These are phyloP conservation scores for Drosophila watanabei DNA, from an alignment of 1,140 invertebrate species.

Conservation along the genomic window DNA sequence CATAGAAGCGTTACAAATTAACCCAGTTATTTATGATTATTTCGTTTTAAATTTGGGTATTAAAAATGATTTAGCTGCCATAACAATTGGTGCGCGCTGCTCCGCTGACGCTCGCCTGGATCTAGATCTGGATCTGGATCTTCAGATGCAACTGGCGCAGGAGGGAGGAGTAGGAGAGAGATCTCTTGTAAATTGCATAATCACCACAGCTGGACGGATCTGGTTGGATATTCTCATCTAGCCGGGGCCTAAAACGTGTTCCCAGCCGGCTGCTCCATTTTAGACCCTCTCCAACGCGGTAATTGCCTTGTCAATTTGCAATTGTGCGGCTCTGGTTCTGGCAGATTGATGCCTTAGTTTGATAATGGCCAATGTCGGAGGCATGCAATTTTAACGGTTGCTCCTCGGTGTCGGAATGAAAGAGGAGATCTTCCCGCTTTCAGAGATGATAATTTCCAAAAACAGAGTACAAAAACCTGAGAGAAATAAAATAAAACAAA, in stretches of 20 bases:
- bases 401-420: slow-evolving; percentile 33
- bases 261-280: slow-evolving; percentile 65
- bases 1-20: slow-evolving; percentile 82
- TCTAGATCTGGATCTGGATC: not conserved
- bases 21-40: slow-evolving; percentile 84
- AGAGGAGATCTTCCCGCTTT: slow-evolving; percentile 21
- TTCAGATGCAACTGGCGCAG: slow-evolving; percentile 20
- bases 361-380: slow-evolving; percentile 74
- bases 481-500: slow-evolving; percentile 36
- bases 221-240: slow-evolving; percentile 27
- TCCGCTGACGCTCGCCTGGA: slow-evolving; percentile 2
- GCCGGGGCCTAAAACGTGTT: slow-evolving; percentile 56
- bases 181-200: slow-evolving; percentile 75
- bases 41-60: slow-evolving; percentile 65
- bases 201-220: slow-evolving; percentile 44
- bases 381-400: slow-evolving; percentile 81
- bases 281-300: slow-evolving; percentile 25
- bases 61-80: slow-evolving; percentile 68
- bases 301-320: slow-evolving; percentile 75
- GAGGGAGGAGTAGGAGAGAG: slow-evolving; percentile 5
- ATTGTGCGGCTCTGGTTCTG: slow-evolving; percentile 66
- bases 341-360: slow-evolving; percentile 77
- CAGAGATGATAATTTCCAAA: slow-evolving; percentile 17
- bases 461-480: not conserved
- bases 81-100: slow-evolving; percentile 22